Evolutionary conservation across 1,140 invertebrate species (phyloP), one percentile per base, ranked within the genome.

Genomic region (Meloidogyne chitwoodi): DNA sequence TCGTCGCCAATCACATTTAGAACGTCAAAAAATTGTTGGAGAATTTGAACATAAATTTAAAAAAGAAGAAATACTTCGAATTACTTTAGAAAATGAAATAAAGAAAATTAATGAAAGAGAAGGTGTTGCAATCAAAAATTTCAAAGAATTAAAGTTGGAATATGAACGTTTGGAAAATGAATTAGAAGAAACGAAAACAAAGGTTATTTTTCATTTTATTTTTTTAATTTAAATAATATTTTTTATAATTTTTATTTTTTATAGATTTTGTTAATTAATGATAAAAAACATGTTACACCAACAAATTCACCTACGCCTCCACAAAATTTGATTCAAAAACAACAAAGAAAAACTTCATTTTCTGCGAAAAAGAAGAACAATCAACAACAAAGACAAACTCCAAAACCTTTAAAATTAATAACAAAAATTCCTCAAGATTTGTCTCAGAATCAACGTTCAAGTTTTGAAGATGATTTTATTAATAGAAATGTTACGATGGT

Each of bases 31-130:
- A 64, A 56, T 64, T 8, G 24, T 73, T 22, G 71, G 27, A 11
- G 71, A 73, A 22, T 64, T 34, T 64, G 71, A 41, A 14, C 38
- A 73, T 61, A 61, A 64, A 56, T 38, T 73, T 4, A 61, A 64
- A 31, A 64, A 34, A 34, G 71, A 64, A 64, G 71, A 73, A n/a
- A 61, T 64, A 3, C 26, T 73, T 27, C 71, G 71, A 61, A 63
- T 24, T 24, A 64, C 61, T 38, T 29, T 73, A 64, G 56, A 31
- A 22, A 56, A 22, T 63, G 71, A 73, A 19, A 29, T 73, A 34
- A 41, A 73, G n/a, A 22, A 16, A 63, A 73, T 41, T 65, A 38
- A 0, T 27, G 48, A n/a, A 56, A 22, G 48, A n/a, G 48, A 56
- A 56, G 5, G n/a, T 56, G 5, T 8, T n/a, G 4, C 48, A n/a